Evolutionary conservation across 2,797 vertebrate species (phyloP), one percentile per base, ranked within the genome.

Genomic region (Zenarchopterus dispar): DNA sequence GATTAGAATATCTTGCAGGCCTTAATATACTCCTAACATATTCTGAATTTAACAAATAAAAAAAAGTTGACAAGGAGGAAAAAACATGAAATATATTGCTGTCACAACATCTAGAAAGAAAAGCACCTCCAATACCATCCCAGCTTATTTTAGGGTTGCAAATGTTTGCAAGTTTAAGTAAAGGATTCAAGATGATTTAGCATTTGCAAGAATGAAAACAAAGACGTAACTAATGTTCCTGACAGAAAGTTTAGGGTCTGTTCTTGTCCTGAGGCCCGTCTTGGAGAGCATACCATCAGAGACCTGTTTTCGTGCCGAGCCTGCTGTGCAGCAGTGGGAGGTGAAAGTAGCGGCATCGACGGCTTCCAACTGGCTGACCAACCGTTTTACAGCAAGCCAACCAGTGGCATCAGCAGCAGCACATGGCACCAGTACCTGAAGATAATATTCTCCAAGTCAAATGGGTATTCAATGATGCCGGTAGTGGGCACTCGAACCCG

Each of bases 401-500:
- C 79, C 74, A 78, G 71, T 28, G 67, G 66, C 73, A 56, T 54
- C 22, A 61, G 41, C 17, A 45, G 75, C 59, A 70, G 64, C 77
- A 71, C 76, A 71, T 41, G 58, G 82, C 78, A 80, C 81, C 71
- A 78, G 83, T 92, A 93, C 93, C 93, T 93, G 92, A 93, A 93
- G 82, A 94, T 87, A 79, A 93, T 84, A 93, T 87, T 92, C 84
- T 93, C 88, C 82, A 93, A 83, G 81, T 94, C 88, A 90, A 93
- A 94, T 17, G 92, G 92, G 80, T 93, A 93, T 79, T 93, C 92
- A 84, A 93, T 92, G 89, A 94, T 94, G 75, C 92, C 93, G 50
- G 93, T 93, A 77, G 93, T 93, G 56, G 93, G 92, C 73, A 94
- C 92, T 87, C 93, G 81, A 53, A 92, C 93, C 87, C 90, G 88